Evolutionary conservation across 2,113 vertebrate genomes (phyloP).

Genomic region (Gallinago media): DNA sequence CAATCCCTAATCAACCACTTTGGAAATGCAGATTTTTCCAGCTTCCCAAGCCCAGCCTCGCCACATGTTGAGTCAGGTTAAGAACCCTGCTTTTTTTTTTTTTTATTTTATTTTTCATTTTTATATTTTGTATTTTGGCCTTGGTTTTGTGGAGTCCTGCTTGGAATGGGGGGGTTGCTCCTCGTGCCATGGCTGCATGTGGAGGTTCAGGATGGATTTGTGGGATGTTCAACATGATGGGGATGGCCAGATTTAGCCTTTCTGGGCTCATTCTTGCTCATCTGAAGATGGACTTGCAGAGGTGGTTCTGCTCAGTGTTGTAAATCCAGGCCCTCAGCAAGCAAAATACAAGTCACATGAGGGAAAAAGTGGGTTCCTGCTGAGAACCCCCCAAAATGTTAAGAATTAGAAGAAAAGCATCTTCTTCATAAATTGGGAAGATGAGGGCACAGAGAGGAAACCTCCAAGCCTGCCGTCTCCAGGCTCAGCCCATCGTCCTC

Average conservation of each 20-base stretch:
- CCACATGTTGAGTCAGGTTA: background rate
- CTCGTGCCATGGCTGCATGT: background rate
- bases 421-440: background rate
- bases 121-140: background rate
- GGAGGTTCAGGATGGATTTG: background rate
- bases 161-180: background rate
- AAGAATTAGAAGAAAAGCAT: background rate
- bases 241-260: background rate
- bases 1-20: background rate
- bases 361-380: background rate
- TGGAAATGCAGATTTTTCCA: constrained; percentile 1
- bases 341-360: accelerated
- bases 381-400: background rate
- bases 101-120: too few species aligned
- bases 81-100: background rate
- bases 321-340: background rate
- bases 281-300: background rate
- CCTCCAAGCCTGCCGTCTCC: accelerated
- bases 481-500: accelerated
- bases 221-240: background rate
- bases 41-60: background rate
- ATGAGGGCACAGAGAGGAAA: background rate
- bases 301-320: background rate
- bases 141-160: background rate
- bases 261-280: background rate